phyloP scores from a whole-genome alignment of 53 echinoderm and acorn worm genomes.

The Zoroaster sp. region DNA sequence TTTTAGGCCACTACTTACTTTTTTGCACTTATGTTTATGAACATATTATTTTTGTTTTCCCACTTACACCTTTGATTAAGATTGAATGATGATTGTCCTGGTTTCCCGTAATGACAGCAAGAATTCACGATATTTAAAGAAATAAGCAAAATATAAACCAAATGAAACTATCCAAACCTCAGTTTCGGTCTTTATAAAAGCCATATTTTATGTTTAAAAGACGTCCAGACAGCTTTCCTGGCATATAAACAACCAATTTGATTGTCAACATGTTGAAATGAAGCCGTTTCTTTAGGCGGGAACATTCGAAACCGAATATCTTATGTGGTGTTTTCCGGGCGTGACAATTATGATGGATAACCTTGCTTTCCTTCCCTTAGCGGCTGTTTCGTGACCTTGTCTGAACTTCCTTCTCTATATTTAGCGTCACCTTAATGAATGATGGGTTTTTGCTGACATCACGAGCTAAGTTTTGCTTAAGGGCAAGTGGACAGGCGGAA shows the following conservation, averaged over 20 bases:
- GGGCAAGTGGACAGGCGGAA: too few relatives aligned
- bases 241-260: background rate
- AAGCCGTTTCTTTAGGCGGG: background rate
- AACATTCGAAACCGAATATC: background rate
- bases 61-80: too few relatives aligned
- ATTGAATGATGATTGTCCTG: too few relatives aligned
- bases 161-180: too few relatives aligned
- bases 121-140: too few relatives aligned
- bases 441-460: background rate
- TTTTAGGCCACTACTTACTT: too few relatives aligned
- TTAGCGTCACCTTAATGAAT: background rate
- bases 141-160: too few relatives aligned
- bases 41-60: too few relatives aligned
- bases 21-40: too few relatives aligned
- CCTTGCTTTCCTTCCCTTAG: background rate
- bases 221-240: background rate
- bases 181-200: too few relatives aligned
- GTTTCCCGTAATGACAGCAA: too few relatives aligned
- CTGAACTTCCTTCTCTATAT: background rate
- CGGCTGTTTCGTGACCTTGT: background rate
- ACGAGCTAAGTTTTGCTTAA: background rate
- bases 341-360: background rate
- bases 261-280: background rate
- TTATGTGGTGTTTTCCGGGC: background rate
- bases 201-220: too few relatives aligned